Base-by-base conservation (phyloP, 2,797 vertebrate species). In the Catharus ustulatus region DNA sequence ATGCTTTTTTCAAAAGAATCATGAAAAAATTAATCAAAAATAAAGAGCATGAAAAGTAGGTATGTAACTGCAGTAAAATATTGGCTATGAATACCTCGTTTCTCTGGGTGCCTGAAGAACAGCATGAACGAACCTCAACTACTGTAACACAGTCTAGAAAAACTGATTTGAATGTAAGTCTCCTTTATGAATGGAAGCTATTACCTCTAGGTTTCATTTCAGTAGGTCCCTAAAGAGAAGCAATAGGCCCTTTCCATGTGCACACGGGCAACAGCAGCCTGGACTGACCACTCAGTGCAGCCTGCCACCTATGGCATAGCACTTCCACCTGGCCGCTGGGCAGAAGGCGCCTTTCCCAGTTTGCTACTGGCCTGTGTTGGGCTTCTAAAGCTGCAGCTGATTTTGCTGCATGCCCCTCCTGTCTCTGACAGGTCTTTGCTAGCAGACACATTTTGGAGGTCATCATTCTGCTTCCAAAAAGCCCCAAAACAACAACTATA, bases 141-240 rank as follows among this genome's bases (percentile, higher is more conserved):
- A 91, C 85, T 29, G 75, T 36, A 94, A 81, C 45, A 72, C 4
- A n/a, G 82, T 40, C 51, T 9, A 76, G 48, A 77, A 84, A 94
- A 90, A 87, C 30, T 9, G 51, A 91, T 59, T 62, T 79, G 36
- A 91, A 83, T 48, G 30, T 74, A 89, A 95, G 40, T 45, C 34
- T 92, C 48, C 78, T 90, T 93, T 74, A 87, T 82, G 89, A 29
- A 84, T 97, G 90, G 94, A 96, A 96, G 84, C 61, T 75, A 58
- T 95, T 91, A 90, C 36, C 40, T 69, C 51, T 27, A 87, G 21
- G 78, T 93, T 94, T 85, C 85, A 6, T 34, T 89, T 81, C 59
- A 90, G 62, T 30, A 64, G 64, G 59, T 93, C 81, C 89, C 95
- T 40, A 11, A 90, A 87, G 90, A 78, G 62, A 62, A 89, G 72